Conservation (phyloP, 1,140 invertebrate genomes). For the Diorhabda carinulata region DNA sequence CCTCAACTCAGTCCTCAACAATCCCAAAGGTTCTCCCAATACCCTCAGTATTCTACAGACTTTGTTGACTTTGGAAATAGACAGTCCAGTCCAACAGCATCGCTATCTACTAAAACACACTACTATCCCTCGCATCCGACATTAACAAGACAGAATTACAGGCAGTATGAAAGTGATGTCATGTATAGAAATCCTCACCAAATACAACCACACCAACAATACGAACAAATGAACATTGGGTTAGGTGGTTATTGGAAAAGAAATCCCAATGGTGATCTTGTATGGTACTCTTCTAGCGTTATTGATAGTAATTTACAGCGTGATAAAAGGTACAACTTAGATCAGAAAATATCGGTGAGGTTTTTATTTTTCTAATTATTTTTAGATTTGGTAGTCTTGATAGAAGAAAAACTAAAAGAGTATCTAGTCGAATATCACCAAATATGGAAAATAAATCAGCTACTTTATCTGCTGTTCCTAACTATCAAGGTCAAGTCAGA, state of each 20-base stretch:
- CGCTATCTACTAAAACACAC: conserved; percentile 22
- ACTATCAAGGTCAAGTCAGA: conserved; percentile 33
- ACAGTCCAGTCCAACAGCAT: conserved; percentile 36
- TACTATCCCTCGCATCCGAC: conserved; percentile 30
- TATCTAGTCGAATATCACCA: conserved; percentile 43
- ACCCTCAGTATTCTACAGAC: conserved; percentile 13
- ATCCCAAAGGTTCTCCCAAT: conserved; percentile 19
- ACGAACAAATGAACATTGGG: conserved; percentile 41
- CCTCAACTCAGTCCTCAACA: conserved; percentile 24
- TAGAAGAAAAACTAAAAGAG: conserved; percentile 53
- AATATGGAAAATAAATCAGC: conserved; percentile 39
- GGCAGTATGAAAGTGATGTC: conserved; percentile 28
- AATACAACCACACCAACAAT: conserved; percentile 46
- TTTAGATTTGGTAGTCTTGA: conserved; percentile 61
- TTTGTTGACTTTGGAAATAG: conserved; percentile 20
- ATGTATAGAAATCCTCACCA: conserved; percentile 37
- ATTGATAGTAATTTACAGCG: conserved; percentile 38
- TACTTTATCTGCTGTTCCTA: conserved; percentile 34
- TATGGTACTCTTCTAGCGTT: conserved; percentile 39
- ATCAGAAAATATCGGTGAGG: no score
- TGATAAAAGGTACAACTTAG: conserved; percentile 41
- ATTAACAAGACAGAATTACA: conserved; percentile 25
- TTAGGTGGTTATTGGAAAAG: conserved; percentile 45
- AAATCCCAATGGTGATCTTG: conserved; percentile 41
- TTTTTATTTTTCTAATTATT: background rate